Evolutionary conservation across 2,888 invertebrate species (phyloP).

Genomic region (Nomada hirtipes): DNA sequence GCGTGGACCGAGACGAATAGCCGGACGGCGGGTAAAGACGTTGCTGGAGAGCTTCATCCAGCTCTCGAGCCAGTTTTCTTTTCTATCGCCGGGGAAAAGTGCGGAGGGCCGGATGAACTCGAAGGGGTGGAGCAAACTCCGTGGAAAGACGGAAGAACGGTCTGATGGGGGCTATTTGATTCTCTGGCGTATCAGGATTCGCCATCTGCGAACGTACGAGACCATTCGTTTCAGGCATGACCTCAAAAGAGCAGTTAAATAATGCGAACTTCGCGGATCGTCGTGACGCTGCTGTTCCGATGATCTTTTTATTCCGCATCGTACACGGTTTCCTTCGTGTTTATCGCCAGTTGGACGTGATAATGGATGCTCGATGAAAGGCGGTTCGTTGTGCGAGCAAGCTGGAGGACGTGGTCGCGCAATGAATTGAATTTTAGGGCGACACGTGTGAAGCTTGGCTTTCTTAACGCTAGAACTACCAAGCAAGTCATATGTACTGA

Average conservation of each 20-base stretch:
- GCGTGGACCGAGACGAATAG: constrained; percentile 61
- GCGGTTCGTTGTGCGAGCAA: background rate
- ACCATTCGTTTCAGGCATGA: constrained; percentile 19
- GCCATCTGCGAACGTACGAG: background rate
- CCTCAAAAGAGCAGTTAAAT: constrained; percentile 18
- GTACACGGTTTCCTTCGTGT: constrained; percentile 4
- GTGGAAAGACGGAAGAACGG: constrained; percentile 53
- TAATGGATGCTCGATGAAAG: constrained; percentile 9
- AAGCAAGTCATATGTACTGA: no score
- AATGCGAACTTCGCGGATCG: constrained; percentile 28
- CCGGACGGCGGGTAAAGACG: constrained; percentile 36
- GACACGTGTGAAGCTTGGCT: no score
- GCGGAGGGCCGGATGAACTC: constrained; percentile 5
- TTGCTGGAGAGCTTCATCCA: constrained; percentile 5
- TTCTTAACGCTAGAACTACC: no score
- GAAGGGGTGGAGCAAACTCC: constrained; percentile 9
- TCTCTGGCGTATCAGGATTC: constrained; percentile 31
- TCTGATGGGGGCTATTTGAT: constrained; percentile 73
- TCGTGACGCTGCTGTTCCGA: constrained; percentile 17
- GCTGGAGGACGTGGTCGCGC: background rate
- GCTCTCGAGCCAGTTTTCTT: background rate
- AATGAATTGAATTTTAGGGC: background rate
- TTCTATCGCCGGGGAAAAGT: background rate
- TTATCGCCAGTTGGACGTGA: background rate
- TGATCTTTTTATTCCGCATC: background rate